Base-by-base conservation (phyloP, 2,797 vertebrate genomes). In the Poecile montanus region DNA sequence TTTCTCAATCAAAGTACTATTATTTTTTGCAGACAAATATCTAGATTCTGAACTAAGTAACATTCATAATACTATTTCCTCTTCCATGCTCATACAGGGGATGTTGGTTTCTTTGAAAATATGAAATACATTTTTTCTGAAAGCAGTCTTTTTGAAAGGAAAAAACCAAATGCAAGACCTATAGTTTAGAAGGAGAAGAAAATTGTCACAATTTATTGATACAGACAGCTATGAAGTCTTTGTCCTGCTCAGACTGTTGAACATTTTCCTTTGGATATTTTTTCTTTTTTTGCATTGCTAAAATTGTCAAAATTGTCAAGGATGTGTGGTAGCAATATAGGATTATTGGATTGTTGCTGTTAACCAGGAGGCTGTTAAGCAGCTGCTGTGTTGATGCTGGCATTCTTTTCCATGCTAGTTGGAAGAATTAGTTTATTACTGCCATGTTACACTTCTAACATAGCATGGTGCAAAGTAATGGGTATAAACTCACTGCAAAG, bases 1-100 rank as follows among this genome's bases (percentile, higher is more conserved):
- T 90, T 73, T 81, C 79, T 89, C 53, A 91, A 91, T 91, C 82
- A 85, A 76, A 78, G 34, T 36, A 6, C 58, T 88, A 63, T 91
- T 83, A 34, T 88, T 65, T 87, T 91, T 84, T 93, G 67, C 57
- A 80, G 81, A 67, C 32, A 10, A 74, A 67, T 85, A 83, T 92
- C 82, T 88, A 54, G 73, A 71, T 79, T 87, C 77, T 77, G 86
- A 79, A 47, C 73, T 51, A 74, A 71, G 25, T 50, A 88, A 45
- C 63, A 48, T 91, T 73, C 82, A 76, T 83, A 74, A 85, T 51
- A 58, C 9, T 29, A 6, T 88, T 91, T 95, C 51, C 53, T 76
- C n/a, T 73, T 78, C 32, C 51, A 38, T 56, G 61, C 13, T 44
- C 16, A 1, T 57, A 48, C 13, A 70, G 40, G 30, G 10, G 16